These are phyloP conservation scores for Ligdia adustata DNA, from an alignment of 2,888 invertebrate species.

Conservation along the genomic window DNA sequence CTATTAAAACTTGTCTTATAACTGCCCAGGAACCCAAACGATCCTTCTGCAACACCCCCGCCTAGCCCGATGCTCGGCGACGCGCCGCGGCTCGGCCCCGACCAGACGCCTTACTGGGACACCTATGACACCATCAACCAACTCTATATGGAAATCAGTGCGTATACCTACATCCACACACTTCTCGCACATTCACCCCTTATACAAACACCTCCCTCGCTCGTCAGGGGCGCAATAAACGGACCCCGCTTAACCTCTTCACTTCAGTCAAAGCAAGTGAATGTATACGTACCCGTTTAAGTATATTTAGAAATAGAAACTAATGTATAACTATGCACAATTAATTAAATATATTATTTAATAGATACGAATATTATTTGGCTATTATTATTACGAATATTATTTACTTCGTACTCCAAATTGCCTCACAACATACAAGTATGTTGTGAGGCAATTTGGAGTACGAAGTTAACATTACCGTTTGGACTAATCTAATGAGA, in stretches of 20 bases:
- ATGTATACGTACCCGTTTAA: not conserved
- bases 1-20: too few species aligned
- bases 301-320: constrained; percentile 20
- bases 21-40: constrained; percentile 87
- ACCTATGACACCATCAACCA: constrained; percentile 96
- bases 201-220: constrained; percentile 18
- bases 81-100: constrained; percentile 66
- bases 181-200: constrained; percentile 22
- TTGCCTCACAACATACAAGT: too few species aligned
- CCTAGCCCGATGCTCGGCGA: constrained; percentile 76
- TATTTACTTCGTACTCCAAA: too few species aligned
- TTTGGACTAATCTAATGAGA: too few species aligned
- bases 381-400: too few species aligned
- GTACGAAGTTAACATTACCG: too few species aligned
- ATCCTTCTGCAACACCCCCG: constrained; percentile 81
- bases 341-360: too few species aligned
- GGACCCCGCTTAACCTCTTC: constrained; percentile 20
- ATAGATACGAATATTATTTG: too few species aligned
- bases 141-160: constrained; percentile 92
- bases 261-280: constrained; percentile 21
- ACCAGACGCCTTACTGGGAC: constrained; percentile 92
- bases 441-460: too few species aligned
- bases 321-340: constrained; percentile 24
- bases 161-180: constrained; percentile 50
- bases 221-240: constrained; percentile 22